Base-by-base conservation (phyloP, 2,888 invertebrate genomes). In the Brachylomia viminalis region DNA sequence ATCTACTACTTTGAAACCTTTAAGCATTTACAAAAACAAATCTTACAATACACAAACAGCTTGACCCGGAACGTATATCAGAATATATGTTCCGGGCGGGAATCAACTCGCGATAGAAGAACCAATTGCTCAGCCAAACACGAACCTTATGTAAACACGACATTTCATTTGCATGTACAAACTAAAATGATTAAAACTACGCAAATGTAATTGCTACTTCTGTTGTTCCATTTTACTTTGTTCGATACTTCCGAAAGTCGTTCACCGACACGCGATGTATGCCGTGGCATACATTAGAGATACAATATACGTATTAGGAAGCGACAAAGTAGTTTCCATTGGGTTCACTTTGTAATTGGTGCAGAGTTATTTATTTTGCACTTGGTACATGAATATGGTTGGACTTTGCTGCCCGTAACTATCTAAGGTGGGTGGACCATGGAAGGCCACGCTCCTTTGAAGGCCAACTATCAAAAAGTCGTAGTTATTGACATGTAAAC, bases 211-310 rank as follows among this genome's bases (percentile, higher is more conserved):
- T 67, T 68, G 68, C 54, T 84, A 75, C 65, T 85, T 65, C 66
- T 83, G 74, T 76, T 80, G 84, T 77, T 79, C 81, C 56, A 79
- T 77, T 73, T 75, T 62, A 68, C 68, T 61, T 62, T 30, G 65
- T 73, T 61, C 61, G 62, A 67, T 70, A 77, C 80, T 86, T 88
- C 84, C 86, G 84, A 88, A 86, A 66, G 52, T 77, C 72, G 47
- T 74, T 75, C 45, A 67, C 17, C 30, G 45, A 66, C 82, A 86
- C 88, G 86, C 86, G 59, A 83, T 78, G 27, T 75, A 49, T 83
- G 61, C 72, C 47, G 83, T 75, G 79, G 79, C 75, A 77, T 87
- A 79, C 71, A 86, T 85, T 77, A 87, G n/a, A 82, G 67, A 84
- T 66, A 75, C 59, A 67, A 71, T 56, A 71, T 56, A 58, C 3